Base-by-base conservation (phyloP, 2,888 invertebrate genomes). In the Drosophila setosimentum region DNA sequence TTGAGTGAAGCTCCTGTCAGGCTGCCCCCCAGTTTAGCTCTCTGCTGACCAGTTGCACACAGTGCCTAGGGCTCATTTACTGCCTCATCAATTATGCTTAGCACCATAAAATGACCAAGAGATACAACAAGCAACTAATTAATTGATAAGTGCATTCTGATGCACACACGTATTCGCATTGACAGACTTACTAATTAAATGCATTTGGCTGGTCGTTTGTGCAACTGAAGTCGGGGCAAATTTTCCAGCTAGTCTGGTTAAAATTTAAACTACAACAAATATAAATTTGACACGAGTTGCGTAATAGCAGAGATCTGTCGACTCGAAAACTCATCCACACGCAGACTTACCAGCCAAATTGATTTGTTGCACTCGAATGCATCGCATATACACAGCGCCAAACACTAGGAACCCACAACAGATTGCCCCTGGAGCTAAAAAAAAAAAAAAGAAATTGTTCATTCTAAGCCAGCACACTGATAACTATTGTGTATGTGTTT, bases 321-420 rank as follows among this genome's bases (percentile, higher is more conserved):
- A 16, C 50, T 55, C 13, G n/a, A 24, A 55, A 29, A 37, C 6
- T n/a, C 33, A 30, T n/a, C 7, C 24, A n/a, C 51, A 32, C 37
- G 6, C 67, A 33, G 27, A 11, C 40, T n/a, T 32, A 54, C 18
- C 49, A 55, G 33, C 64, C 65, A 71, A 78, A 73, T 81, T 76
- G 72, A 81, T 79, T 81, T 68, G 59, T 35, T 76, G 76, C 76
- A 78, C 55, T 58, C 65, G 68, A 70, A 57, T 78, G 78, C 75
- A 45, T 58, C 49, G 51, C 62, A 66, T 51, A 27, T 65, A 64
- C 74, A 69, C 64, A 37, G 53, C n/a, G 29, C 27, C 32, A 60
- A 64, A 68, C 48, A 64, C 40, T 61, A 64, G 32, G 24, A 57
- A 45, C 29, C 29, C 45, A 54, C 18, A 16, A n/a, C 37, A 37